phyloP scores from a whole-genome alignment of 2,113 vertebrate genomes.

The Apodemus speciosus region DNA sequence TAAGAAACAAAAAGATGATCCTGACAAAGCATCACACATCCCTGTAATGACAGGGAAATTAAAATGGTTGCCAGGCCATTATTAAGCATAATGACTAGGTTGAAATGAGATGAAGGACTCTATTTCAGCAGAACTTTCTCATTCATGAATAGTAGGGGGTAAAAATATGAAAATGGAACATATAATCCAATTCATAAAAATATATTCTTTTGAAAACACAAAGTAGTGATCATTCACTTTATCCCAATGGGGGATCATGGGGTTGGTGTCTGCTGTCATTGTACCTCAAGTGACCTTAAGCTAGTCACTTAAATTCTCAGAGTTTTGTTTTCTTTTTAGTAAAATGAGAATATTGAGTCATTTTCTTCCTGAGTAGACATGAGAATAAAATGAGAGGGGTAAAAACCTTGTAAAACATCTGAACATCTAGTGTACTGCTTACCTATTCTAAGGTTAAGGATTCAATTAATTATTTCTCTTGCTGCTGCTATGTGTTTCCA shows the following conservation, averaged over 20 bases:
- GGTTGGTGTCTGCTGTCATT: neutral
- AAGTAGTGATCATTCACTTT: neutral
- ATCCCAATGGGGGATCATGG: neutral
- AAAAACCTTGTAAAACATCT: neutral
- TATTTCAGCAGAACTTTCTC: slow-evolving; percentile 59
- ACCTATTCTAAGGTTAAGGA: neutral
- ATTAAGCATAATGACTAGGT: slow-evolving; percentile 62
- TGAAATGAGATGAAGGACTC: slow-evolving; percentile 62
- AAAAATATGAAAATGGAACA: slow-evolving; percentile 57
- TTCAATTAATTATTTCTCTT: neutral
- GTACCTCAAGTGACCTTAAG: neutral
- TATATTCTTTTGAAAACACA: slow-evolving; percentile 20
- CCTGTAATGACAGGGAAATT: slow-evolving; percentile 61
- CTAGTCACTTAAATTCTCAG: slow-evolving; percentile 20
- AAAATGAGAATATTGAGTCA: neutral
- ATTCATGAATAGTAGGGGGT: slow-evolving; percentile 55
- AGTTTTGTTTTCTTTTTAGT: slow-evolving; percentile 10
- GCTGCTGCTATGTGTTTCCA: neutral
- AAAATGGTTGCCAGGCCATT: slow-evolving; percentile 54
- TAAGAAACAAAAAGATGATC: slow-evolving; percentile 49
- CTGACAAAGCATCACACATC: slow-evolving; percentile 60
- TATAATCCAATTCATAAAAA: slow-evolving; percentile 64
- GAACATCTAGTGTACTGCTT: neutral
- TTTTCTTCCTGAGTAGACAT: neutral
- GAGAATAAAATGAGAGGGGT: slow-evolving; percentile 23